A percentile compares a stretch with the other conserved stretches of the same genome.
Conservation (phyloP, 2,888 invertebrate genomes). For the Augochlorella aurata region DNA sequence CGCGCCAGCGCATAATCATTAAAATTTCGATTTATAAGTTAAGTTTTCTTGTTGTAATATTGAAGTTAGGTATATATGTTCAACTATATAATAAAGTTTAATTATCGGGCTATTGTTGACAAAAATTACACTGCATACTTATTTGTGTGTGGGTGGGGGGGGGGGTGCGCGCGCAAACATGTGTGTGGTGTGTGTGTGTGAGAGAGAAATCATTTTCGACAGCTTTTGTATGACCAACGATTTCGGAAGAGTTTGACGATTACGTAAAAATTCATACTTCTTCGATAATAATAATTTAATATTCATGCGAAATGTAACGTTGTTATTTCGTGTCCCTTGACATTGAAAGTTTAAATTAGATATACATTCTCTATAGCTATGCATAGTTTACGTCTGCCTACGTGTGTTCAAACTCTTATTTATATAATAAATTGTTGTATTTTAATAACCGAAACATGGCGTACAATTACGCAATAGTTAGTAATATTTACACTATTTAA, state of each 20-base stretch:
- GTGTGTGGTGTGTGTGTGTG: not conserved
- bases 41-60: constrained; percentile 43
- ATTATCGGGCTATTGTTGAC: constrained; percentile 38
- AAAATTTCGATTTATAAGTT: constrained; percentile 30
- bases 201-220: not conserved
- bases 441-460: not conserved
- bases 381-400: not conserved
- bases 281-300: constrained; percentile 21
- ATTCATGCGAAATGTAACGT: constrained; percentile 2
- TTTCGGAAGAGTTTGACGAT: not conserved
- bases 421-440: constrained; percentile 4
- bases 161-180: too few relatives aligned
- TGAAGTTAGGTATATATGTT: constrained; percentile 38
- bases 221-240: constrained; percentile 14
- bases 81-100: constrained; percentile 39
- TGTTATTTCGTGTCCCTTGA: constrained; percentile 6
- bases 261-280: not conserved
- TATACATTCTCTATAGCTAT: not conserved
- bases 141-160: too few relatives aligned
- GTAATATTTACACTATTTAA: not conserved
- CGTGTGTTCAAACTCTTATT: not conserved
- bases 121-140: constrained; percentile 19
- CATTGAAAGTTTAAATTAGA: not conserved
- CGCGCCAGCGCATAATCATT: constrained; percentile 34
- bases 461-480: not conserved